These are phyloP conservation scores for Gobiocypris rarus DNA, from an alignment of 2,113 vertebrate species.

Conservation along the genomic window DNA sequence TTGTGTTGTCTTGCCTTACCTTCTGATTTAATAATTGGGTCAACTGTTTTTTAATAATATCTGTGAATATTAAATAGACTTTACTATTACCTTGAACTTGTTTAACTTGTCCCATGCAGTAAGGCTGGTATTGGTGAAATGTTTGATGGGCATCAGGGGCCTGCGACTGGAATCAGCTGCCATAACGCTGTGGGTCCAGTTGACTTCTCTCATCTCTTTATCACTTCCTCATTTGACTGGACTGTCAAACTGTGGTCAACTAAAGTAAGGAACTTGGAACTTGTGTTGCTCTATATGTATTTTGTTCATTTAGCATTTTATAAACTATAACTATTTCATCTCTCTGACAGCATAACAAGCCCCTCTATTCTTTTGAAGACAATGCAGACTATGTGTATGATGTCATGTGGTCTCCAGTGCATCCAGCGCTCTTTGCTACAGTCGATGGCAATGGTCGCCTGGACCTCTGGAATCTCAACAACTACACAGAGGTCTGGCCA, in stretches of 20 bases:
- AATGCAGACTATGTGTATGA: slow-evolving; percentile 90
- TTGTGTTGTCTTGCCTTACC: not conserved
- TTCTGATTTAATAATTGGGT: not conserved
- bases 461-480: slow-evolving; percentile 91
- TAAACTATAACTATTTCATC: not conserved
- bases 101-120: slow-evolving; percentile 68
- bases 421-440: slow-evolving; percentile 87
- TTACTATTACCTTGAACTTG: not conserved
- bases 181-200: slow-evolving; percentile 87
- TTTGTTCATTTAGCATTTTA: not conserved
- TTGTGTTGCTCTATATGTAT: not conserved
- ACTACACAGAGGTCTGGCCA: slow-evolving; percentile 85
- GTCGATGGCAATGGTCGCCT: slow-evolving; percentile 89
- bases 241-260: slow-evolving; percentile 89
- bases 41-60: not conserved
- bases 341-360: slow-evolving; percentile 83
- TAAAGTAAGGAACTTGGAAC: slow-evolving; percentile 81
- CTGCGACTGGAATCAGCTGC: slow-evolving; percentile 88
- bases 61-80: not conserved
- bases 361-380: slow-evolving; percentile 91
- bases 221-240: slow-evolving; percentile 91
- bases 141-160: slow-evolving; percentile 89
- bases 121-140: slow-evolving; percentile 88
- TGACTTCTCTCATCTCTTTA: slow-evolving; percentile 90
- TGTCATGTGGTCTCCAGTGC: slow-evolving; percentile 89